Evolutionary conservation across 1,140 invertebrate species (phyloP).

Genomic region (Tetraneura akinire): DNA sequence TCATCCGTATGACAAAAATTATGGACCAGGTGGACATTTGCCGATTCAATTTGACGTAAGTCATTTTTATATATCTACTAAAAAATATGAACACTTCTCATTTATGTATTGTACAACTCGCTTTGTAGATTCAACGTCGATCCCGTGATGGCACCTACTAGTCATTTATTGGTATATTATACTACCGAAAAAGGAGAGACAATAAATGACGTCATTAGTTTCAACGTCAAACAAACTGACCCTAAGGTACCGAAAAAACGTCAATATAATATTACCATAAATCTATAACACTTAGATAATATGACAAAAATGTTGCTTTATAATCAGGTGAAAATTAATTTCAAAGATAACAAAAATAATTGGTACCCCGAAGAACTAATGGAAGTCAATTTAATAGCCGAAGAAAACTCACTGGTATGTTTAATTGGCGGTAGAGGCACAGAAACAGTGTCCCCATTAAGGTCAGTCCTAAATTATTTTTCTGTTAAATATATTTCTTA

Average conservation of each 20-base stretch:
- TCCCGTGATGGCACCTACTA: conserved; percentile 72
- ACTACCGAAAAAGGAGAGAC: conserved; percentile 73
- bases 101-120: not conserved
- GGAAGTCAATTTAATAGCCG: conserved; percentile 63
- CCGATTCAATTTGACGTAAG: conserved; percentile 67
- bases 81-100: not conserved
- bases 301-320: not conserved
- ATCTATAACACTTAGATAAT: too few species aligned
- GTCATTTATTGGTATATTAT: conserved; percentile 75
- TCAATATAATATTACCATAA: not conserved
- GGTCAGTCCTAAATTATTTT: conserved; percentile 27
- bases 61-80: conserved; percentile 51
- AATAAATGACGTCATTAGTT: conserved; percentile 69
- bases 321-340: conserved; percentile 43
- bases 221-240: conserved; percentile 65
- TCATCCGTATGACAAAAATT: conserved; percentile 53
- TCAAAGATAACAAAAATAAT: conserved; percentile 41
- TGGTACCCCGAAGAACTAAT: conserved; percentile 60
- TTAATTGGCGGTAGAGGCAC: conserved; percentile 61
- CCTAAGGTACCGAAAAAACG: conserved; percentile 62
- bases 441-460: conserved; percentile 48
- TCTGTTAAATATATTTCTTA: not conserved
- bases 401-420: conserved; percentile 63
- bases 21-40: conserved; percentile 61
- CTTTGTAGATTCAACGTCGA: conserved; percentile 62